Conservation (phyloP, 2,888 invertebrate species). For the Chymomyza amoena region DNA sequence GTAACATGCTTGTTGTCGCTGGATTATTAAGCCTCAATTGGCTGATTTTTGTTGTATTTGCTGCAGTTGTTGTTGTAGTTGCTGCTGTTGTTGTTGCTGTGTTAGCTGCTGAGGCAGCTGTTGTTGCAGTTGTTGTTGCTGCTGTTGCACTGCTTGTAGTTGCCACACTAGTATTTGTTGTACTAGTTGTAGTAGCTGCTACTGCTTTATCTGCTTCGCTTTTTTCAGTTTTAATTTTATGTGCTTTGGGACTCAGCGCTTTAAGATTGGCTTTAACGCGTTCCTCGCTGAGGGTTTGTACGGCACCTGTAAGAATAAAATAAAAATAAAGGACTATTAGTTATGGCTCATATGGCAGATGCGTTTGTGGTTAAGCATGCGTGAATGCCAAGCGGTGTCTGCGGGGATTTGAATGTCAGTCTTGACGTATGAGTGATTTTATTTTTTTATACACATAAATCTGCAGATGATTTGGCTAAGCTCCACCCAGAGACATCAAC, state of each 20-base stretch:
- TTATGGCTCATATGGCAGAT: not conserved
- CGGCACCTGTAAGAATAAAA: slow-evolving; percentile 59
- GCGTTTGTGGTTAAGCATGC: slow-evolving; percentile 6
- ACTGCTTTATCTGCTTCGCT: slow-evolving; percentile 41
- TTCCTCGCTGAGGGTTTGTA: slow-evolving; percentile 39
- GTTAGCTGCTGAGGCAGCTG: slow-evolving; percentile 39
- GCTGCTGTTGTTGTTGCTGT: slow-evolving; percentile 34
- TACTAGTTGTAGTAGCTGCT: slow-evolving; percentile 21
- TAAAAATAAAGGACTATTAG: slow-evolving; percentile 16
- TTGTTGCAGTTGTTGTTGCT: slow-evolving; percentile 34
- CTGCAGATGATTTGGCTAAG: not conserved
- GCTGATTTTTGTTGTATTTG: slow-evolving; percentile 55
- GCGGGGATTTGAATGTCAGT: slow-evolving; percentile 11
- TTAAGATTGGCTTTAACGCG: slow-evolving; percentile 28
- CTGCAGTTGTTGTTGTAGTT: slow-evolving; percentile 24
- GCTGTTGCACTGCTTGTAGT: slow-evolving; percentile 4
- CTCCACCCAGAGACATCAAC: not conserved
- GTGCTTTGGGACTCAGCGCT: slow-evolving; percentile 25
- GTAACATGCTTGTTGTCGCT: slow-evolving; percentile 90
- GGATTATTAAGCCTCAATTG: slow-evolving; percentile 67
- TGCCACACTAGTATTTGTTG: slow-evolving; percentile 2
- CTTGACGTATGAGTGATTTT: not conserved
- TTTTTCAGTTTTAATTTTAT: slow-evolving; percentile 42
- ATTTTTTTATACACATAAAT: slow-evolving; percentile 21
- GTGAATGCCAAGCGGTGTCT: slow-evolving; percentile 53